A percentile compares a stretch with the other conserved stretches of the same genome.
phyloP scores from a whole-genome alignment of 2,888 invertebrate genomes.

The Drosophila aldrichi region DNA sequence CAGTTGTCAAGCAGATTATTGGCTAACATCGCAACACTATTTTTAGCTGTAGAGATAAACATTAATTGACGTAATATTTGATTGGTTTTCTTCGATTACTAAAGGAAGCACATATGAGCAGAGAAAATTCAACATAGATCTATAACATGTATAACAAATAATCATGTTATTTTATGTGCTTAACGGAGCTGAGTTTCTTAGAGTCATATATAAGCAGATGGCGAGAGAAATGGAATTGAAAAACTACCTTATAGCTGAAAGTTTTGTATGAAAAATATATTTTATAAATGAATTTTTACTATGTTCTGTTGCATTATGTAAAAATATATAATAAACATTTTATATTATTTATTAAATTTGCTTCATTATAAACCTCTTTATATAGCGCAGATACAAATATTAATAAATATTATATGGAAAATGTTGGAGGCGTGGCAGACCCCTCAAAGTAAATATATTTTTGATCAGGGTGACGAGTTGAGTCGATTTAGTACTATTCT shows the following conservation, averaged over 20 bases:
- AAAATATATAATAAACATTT: not conserved
- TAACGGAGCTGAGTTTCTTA: not conserved
- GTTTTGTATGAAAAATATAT: no score
- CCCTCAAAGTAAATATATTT: no score
- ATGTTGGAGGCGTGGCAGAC: no score
- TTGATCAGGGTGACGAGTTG: no score
- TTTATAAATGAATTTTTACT: not conserved
- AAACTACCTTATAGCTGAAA: not conserved
- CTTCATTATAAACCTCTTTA: no score
- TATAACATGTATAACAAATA: no score
- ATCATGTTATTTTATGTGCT: no score
- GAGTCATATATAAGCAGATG: not conserved
- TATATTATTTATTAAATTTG: no score
- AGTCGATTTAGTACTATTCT: no score
- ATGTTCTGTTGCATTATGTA: not conserved
- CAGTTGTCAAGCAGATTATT: conserved; percentile 36
- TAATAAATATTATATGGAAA: no score
- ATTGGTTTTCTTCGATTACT: conserved; percentile 3
- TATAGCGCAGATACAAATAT: no score
- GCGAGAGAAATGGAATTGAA: not conserved
- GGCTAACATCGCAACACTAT: conserved; percentile 41
- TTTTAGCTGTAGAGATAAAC: conserved; percentile 40
- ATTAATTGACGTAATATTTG: conserved; percentile 8
- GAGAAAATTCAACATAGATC: not conserved
- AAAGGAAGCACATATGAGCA: not conserved